These are phyloP conservation scores for Notamacropus eugenii DNA, from an alignment of 2,797 vertebrate species.

Conservation along the genomic window DNA sequence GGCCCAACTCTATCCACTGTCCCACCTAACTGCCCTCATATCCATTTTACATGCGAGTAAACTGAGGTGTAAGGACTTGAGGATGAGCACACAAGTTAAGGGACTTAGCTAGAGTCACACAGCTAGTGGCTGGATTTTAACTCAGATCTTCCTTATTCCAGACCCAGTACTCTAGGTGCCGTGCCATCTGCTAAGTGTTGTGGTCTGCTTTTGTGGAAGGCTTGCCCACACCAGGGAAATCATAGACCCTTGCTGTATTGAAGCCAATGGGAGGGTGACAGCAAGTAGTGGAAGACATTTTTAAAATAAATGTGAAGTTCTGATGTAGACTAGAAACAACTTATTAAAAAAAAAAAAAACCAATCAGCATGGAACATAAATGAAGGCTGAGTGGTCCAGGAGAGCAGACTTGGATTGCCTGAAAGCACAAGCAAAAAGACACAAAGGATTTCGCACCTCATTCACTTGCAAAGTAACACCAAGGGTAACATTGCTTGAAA, in stretches of 20 bases:
- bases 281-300: not conserved
- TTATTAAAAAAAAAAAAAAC: not conserved
- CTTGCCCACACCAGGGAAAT: not conserved
- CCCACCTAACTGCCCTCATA: not conserved
- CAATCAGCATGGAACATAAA: not conserved
- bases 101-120: not conserved
- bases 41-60: not conserved
- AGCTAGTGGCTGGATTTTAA: not conserved
- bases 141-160: not conserved
- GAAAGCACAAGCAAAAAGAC: not conserved
- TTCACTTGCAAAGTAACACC: not conserved
- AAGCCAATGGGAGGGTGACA: not conserved
- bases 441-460: not conserved
- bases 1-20: not conserved
- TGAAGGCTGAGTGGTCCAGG: not conserved
- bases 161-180: not conserved
- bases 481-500: not conserved
- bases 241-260: not conserved
- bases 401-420: not conserved
- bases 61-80: not conserved
- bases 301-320: not conserved
- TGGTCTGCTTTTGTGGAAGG: not conserved
- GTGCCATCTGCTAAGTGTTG: not conserved
- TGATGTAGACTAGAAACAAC: not conserved
- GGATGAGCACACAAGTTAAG: not conserved